Evolutionary conservation across 2,113 vertebrate species (phyloP).

Genomic region (Etheostoma cragini): DNA sequence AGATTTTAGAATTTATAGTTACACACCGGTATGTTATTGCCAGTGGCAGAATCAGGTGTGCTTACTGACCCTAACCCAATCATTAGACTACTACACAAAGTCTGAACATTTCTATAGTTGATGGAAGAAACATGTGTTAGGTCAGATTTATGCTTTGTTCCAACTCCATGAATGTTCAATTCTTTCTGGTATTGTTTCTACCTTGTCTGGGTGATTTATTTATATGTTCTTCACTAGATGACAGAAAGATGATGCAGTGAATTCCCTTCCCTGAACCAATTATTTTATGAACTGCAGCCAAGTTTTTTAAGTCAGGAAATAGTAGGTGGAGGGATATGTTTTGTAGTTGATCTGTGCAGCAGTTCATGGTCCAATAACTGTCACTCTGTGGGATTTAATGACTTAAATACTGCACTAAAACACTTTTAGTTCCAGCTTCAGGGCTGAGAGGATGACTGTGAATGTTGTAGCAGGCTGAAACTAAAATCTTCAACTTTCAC

Average conservation of each 20-base stretch:
- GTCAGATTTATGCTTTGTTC: conserved; percentile 5
- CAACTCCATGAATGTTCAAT: neutral
- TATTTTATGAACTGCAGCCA: conserved; percentile 36
- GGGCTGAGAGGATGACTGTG: conserved; percentile 19
- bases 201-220: conserved; percentile 49
- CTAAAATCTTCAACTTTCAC: conserved; percentile 46
- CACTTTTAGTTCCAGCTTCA: conserved; percentile 28
- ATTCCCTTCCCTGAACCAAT: conserved; percentile 49
- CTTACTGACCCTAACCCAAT: neutral
- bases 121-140: neutral
- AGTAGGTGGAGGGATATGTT: conserved; percentile 20
- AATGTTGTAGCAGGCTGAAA: neutral
- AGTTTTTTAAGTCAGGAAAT: conserved; percentile 31
- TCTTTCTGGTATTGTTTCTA: conserved; percentile 17
- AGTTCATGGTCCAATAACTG: conserved; percentile 49
- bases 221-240: conserved; percentile 41
- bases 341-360: conserved; percentile 27
- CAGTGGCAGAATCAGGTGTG: neutral
- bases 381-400: conserved; percentile 49
- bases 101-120: neutral
- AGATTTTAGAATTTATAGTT: no score
- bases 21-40: neutral
- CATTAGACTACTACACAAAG: neutral
- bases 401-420: conserved; percentile 43
- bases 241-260: conserved; percentile 50